Percentiles rank a stretch among this genome's conserved stretches.
Conservation (phyloP, 2,797 vertebrate species). For the Propithecus deckenii region DNA sequence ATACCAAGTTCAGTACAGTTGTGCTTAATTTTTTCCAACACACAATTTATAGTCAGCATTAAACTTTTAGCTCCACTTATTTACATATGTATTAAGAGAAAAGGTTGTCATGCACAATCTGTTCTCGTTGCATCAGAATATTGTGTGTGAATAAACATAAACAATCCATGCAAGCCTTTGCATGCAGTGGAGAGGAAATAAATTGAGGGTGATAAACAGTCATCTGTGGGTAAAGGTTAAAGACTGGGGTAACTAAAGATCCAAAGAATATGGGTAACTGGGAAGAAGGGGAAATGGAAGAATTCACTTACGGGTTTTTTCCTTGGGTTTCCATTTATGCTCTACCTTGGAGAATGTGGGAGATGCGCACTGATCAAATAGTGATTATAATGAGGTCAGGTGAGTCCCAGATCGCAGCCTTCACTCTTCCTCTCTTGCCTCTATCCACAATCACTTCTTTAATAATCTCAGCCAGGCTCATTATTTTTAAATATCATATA, state of each 20-base stretch:
- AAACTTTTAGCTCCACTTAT: background rate
- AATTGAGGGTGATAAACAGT: background rate
- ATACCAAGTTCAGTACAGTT: background rate
- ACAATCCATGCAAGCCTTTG: background rate
- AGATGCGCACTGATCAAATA: background rate
- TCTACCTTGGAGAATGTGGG: background rate
- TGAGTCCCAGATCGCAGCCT: background rate
- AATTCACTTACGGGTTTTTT: background rate
- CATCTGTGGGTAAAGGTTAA: background rate
- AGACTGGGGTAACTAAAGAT: background rate
- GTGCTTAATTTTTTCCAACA: background rate
- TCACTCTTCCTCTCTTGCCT: background rate
- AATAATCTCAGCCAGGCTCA: background rate
- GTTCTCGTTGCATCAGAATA: background rate
- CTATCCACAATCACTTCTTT: background rate
- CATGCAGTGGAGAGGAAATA: background rate
- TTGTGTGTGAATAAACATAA: background rate
- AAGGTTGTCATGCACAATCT: background rate
- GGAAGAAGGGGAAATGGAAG: background rate
- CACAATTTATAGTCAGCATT: background rate
- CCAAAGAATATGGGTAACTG: background rate
- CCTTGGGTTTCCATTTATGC: background rate
- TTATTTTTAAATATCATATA: background rate
- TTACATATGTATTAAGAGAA: background rate
- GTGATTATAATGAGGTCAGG: background rate